These are phyloP conservation scores for Noctua pronuba DNA, from an alignment of 2,888 invertebrate species.

Conservation along the genomic window DNA sequence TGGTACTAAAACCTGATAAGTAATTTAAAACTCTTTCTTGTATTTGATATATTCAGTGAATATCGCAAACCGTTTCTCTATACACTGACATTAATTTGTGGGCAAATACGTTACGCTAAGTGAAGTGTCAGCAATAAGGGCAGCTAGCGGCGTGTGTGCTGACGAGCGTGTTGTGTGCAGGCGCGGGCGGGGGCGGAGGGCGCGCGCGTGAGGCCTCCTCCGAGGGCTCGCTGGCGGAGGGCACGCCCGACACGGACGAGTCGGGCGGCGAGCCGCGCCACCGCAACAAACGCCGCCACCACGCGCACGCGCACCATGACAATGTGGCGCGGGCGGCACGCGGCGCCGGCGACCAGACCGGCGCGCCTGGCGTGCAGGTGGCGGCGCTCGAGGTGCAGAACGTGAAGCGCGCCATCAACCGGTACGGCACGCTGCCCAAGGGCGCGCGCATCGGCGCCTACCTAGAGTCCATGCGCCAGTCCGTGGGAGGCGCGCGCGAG, in stretches of 20 bases:
- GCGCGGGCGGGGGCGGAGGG: constrained; percentile 67
- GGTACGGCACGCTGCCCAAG: constrained; percentile 99
- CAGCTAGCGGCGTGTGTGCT: background rate
- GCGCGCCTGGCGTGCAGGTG: constrained; percentile 91
- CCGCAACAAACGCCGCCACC: constrained; percentile 84
- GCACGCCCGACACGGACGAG: constrained; percentile 94
- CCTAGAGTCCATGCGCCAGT: constrained; percentile 97
- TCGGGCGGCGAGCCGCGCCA: constrained; percentile 88
- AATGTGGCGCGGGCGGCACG: constrained; percentile 64
- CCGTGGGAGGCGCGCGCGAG: constrained; percentile 88
- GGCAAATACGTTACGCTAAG: constrained; percentile 5
- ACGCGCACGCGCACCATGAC: constrained; percentile 85
- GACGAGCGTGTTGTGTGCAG: constrained; percentile 26
- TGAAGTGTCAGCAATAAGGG: background rate
- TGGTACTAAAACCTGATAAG: background rate
- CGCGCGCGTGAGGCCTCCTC: constrained; percentile 90
- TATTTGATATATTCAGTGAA: background rate
- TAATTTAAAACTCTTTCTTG: background rate
- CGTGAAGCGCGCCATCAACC: constrained; percentile 97
- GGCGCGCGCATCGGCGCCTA: constrained; percentile 99
- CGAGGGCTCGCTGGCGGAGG: constrained; percentile 93
- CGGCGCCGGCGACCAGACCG: constrained; percentile 13
- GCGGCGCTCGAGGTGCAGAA: constrained; percentile 98
- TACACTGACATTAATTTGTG: background rate
- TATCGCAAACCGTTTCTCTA: background rate